A percentile compares a stretch with the other conserved stretches of the same genome.
Evolutionary conservation across 2,113 vertebrate genomes (phyloP).

Genomic region (Elgaria multicarinata): DNA sequence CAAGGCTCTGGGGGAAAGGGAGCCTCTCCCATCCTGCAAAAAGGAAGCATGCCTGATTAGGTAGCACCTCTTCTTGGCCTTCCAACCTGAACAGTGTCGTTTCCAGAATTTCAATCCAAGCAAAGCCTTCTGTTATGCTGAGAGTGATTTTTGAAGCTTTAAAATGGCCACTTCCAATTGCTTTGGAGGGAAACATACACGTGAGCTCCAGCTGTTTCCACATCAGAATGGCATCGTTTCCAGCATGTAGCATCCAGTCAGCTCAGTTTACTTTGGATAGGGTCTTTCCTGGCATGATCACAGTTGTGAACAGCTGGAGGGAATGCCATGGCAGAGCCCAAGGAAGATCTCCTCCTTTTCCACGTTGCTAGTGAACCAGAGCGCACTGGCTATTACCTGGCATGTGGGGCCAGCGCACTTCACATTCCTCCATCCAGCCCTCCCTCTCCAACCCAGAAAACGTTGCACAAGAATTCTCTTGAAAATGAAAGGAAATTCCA

Average conservation of each 20-base stretch:
- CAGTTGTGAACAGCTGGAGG: neutral
- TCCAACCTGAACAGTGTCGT: neutral
- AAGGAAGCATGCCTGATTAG: neutral
- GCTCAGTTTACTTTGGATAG: neutral
- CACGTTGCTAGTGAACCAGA: neutral
- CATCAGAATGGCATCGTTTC: neutral
- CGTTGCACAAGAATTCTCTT: neutral
- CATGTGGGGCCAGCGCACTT: neutral
- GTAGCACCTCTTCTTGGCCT: neutral
- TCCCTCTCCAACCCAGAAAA: neutral
- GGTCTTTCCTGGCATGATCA: neutral
- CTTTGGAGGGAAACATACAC: neutral
- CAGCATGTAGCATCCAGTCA: neutral
- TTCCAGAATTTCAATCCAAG: neutral
- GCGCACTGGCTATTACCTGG: neutral
- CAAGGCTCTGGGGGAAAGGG: neutral
- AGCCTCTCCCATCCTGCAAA: no score
- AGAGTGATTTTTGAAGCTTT: neutral
- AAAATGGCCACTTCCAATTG: neutral
- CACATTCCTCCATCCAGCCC: neutral
- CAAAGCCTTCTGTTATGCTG: neutral
- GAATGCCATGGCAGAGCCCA: no score
- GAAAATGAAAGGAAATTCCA: neutral
- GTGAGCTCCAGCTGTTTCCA: neutral
- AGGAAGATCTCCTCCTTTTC: neutral